phyloP scores from a whole-genome alignment of 2,113 vertebrate genomes.

The Microcebus ravelobensis region DNA sequence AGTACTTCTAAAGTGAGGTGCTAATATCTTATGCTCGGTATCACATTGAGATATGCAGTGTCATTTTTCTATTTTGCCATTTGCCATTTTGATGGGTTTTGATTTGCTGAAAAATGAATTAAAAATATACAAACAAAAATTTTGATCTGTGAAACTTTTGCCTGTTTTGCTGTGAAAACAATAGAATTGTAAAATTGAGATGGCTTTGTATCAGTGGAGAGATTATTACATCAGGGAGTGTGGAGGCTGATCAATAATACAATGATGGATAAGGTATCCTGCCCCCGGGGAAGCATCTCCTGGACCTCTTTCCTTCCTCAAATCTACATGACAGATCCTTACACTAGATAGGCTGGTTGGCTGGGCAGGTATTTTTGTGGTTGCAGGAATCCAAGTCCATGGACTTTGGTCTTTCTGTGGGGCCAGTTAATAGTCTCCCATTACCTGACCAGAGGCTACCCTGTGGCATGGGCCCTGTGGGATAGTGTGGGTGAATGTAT shows the following conservation, averaged over 20 bases:
- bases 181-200: neutral
- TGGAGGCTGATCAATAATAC: neutral
- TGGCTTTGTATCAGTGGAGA: slow-evolving; percentile 50
- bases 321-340: neutral
- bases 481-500: neutral
- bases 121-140: neutral
- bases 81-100: slow-evolving; percentile 50
- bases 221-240: neutral
- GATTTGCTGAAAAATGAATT: slow-evolving; percentile 2
- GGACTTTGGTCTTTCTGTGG: neutral
- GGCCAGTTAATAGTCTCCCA: neutral
- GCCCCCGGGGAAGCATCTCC: neutral
- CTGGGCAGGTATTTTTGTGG: neutral
- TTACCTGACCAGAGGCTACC: neutral
- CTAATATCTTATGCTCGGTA: neutral
- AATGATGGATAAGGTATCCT: neutral
- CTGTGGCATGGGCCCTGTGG: neutral
- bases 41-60: neutral
- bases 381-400: neutral
- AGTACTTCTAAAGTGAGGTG: neutral
- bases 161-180: slow-evolving; percentile 25
- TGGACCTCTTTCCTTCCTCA: neutral
- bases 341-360: neutral
- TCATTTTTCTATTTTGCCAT: slow-evolving; percentile 6
- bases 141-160: neutral